Percentiles rank a stretch among this genome's conserved stretches.
phyloP scores from a whole-genome alignment of 2,888 invertebrate species.

The Incurvaria masculella region DNA sequence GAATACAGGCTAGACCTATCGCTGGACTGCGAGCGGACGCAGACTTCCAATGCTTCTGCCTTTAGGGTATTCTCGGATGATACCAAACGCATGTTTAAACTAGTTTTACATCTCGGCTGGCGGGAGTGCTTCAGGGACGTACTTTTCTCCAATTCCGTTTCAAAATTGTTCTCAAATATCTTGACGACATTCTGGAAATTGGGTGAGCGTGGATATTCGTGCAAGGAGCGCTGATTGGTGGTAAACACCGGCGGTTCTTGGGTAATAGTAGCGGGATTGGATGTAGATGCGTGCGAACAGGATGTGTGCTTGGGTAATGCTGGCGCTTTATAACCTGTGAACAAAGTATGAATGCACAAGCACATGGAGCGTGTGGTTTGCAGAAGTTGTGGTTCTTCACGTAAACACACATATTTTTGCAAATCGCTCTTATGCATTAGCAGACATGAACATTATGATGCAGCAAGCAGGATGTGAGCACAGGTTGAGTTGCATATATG shows the following conservation, averaged over 20 bases:
- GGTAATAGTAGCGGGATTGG: constrained; percentile 13
- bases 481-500: too few relatives aligned
- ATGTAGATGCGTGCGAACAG: too few relatives aligned
- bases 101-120: constrained; percentile 39
- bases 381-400: too few relatives aligned
- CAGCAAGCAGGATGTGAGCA: too few relatives aligned
- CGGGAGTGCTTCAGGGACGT: constrained; percentile 5
- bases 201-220: constrained; percentile 32
- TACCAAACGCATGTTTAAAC: constrained; percentile 23
- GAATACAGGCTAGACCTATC: constrained; percentile 38
- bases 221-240: constrained; percentile 27
- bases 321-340: neutral
- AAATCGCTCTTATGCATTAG: too few relatives aligned
- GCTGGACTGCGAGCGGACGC: constrained; percentile 22
- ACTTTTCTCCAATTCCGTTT: constrained; percentile 14
- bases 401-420: too few relatives aligned
- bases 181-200: constrained; percentile 32
- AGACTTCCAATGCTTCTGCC: constrained; percentile 17
- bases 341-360: neutral
- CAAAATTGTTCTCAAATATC: constrained; percentile 26
- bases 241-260: constrained; percentile 10
- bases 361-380: neutral
- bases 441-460: too few relatives aligned
- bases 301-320: neutral
- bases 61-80: constrained; percentile 16